A percentile compares a stretch with the other conserved stretches of the same genome.
These are phyloP conservation scores for Coreius guichenoti DNA, from an alignment of 2,797 vertebrate genomes.

Conservation along the genomic window DNA sequence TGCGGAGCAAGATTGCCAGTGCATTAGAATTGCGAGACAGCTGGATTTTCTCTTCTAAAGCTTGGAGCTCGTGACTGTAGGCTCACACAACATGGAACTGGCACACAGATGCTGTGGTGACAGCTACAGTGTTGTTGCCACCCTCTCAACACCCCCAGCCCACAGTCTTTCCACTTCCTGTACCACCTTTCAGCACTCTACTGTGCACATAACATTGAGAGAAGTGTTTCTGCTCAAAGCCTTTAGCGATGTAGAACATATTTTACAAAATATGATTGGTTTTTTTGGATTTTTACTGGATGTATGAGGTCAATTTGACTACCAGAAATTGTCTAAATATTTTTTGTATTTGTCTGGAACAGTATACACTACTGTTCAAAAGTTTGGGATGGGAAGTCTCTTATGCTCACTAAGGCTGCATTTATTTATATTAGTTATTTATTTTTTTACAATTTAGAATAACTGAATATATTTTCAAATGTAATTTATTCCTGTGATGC, in stretches of 20 bases:
- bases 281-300: not conserved
- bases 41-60: conserved; percentile 48
- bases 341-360: not conserved
- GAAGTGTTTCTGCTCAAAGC: not conserved
- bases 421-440: too few relatives aligned
- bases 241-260: not conserved
- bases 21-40: conserved; percentile 33
- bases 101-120: conserved; percentile 47
- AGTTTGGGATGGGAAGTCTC: not conserved
- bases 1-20: not conserved
- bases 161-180: conserved; percentile 16
- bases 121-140: conserved; percentile 41
- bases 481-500: not conserved
- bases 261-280: not conserved
- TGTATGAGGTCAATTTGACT: not conserved
- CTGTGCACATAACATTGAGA: not conserved
- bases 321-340: not conserved
- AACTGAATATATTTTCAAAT: not conserved
- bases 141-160: conserved; percentile 39
- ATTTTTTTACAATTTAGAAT: not conserved
- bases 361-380: not conserved
- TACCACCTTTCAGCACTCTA: not conserved
- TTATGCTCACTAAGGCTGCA: too few relatives aligned
- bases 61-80: conserved; percentile 20
- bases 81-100: conserved; percentile 30